A percentile compares a stretch with the other conserved stretches of the same genome.
These are phyloP conservation scores for Porites cylindrica DNA, from an alignment of 92 coral and sea anemone species.

Conservation along the genomic window DNA sequence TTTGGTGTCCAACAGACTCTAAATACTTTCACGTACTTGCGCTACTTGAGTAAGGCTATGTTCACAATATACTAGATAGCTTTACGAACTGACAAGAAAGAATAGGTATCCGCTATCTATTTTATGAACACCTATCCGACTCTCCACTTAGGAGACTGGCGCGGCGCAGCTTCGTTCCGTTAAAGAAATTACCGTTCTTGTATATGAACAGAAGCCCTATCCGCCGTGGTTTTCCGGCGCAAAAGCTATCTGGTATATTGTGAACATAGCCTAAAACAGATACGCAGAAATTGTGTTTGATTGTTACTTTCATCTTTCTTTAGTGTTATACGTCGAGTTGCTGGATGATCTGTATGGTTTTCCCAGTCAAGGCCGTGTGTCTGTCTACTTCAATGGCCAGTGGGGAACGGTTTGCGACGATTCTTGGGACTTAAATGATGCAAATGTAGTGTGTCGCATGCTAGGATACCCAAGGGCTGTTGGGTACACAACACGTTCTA, in stretches of 20 bases:
- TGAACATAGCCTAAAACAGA: neutral
- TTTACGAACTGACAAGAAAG: too few species aligned
- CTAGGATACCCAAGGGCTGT: conserved; percentile 56
- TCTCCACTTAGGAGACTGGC: too few species aligned
- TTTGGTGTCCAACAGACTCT: too few species aligned
- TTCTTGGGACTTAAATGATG: conserved; percentile 61
- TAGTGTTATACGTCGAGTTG: conserved; percentile 5
- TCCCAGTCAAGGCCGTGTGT: conserved; percentile 56
- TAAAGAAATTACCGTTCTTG: too few species aligned
- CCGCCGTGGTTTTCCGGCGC: neutral
- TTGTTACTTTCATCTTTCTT: neutral
- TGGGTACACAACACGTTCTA: neutral
- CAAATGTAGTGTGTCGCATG: conserved; percentile 71
- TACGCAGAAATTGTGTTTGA: neutral
- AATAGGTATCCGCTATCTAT: too few species aligned
- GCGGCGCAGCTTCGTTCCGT: too few species aligned
- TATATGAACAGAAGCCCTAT: too few species aligned
- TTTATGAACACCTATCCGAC: too few species aligned
- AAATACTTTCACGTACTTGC: too few species aligned
- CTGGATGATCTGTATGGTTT: conserved; percentile 3
- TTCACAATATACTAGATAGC: too few species aligned
- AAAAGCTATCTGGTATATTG: neutral
- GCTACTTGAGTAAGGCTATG: too few species aligned
- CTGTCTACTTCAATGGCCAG: conserved; percentile 46
- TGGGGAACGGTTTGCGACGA: conserved; percentile 77